A percentile compares a stretch with the other conserved stretches of the same genome.
Evolutionary conservation across 2,797 vertebrate genomes (phyloP).

Genomic region (Pampus argenteus): DNA sequence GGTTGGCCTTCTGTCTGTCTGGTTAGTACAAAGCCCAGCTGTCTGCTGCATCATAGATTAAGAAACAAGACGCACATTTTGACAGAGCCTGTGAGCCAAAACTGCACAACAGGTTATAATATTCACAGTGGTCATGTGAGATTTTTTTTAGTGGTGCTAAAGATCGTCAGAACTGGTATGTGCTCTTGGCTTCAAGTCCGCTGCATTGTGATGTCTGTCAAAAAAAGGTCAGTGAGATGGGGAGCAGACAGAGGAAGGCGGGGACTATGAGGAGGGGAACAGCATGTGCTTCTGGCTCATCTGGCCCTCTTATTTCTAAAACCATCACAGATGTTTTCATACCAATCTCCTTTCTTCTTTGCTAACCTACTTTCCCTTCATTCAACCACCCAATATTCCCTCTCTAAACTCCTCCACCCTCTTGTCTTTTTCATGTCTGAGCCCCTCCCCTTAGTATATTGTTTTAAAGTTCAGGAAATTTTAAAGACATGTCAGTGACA

Average conservation of each 20-base stretch:
- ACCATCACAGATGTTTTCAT: slow-evolving; percentile 79
- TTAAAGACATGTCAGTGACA: slow-evolving; percentile 20
- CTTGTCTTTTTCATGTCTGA: slow-evolving; percentile 30
- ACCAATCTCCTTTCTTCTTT: slow-evolving; percentile 54
- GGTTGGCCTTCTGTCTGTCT: slow-evolving; percentile 50
- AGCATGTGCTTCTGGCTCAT: slow-evolving; percentile 80
- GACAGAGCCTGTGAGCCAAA: slow-evolving; percentile 42
- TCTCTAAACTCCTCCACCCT: slow-evolving; percentile 23
- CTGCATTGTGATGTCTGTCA: slow-evolving; percentile 6
- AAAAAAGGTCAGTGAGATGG: slow-evolving; percentile 10
- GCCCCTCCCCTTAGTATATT: slow-evolving; percentile 30
- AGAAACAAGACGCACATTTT: slow-evolving; percentile 53
- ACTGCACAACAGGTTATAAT: slow-evolving; percentile 5
- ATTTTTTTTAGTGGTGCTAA: neutral
- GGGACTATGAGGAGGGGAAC: slow-evolving; percentile 70
- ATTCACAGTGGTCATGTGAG: slow-evolving; percentile 12
- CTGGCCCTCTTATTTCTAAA: slow-evolving; percentile 63
- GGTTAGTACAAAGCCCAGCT: slow-evolving; percentile 29
- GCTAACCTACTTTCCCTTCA: slow-evolving; percentile 58
- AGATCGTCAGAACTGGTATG: slow-evolving; percentile 7
- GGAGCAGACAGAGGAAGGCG: slow-evolving; percentile 32
- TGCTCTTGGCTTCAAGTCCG: slow-evolving; percentile 20
- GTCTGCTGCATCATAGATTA: slow-evolving; percentile 51
- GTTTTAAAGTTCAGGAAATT: slow-evolving; percentile 17
- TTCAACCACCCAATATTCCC: slow-evolving; percentile 38